Base-by-base conservation (phyloP, 2,113 vertebrate genomes). In the Mesitornis unicolor region DNA sequence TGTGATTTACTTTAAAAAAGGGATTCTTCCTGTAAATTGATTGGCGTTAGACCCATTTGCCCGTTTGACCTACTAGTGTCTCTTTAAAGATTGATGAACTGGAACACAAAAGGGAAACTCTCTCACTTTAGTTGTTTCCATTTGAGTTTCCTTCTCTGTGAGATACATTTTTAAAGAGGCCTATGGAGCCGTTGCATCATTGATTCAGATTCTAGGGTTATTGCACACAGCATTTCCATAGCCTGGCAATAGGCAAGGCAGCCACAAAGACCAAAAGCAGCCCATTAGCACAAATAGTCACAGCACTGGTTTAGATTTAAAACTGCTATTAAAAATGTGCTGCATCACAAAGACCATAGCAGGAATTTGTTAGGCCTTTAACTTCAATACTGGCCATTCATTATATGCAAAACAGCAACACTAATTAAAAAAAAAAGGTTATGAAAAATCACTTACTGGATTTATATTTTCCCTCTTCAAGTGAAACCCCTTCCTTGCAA, bases 41-140 rank as follows among this genome's bases (percentile, higher is more conserved):
- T 91, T 91, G 89, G 68, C 20, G 73, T 40, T 89, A 93, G 91
- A 92, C 87, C 88, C 81, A 36, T 93, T 59, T 94, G 93, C 87
- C 88, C 81, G 35, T 93, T 59, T 94, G 93, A 97, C 94, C 95
- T 97, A 54, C 91, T 15, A 12, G 83, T 51, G 61, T 73, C 93
- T 94, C 91, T 96, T 96, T 96, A 97, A 98, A 97, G 97, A 97
- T 26, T 77, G 96, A 96, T 97, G 84, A 84, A 53, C 90, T 88
- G 78, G 90, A 95, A 97, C 45, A 64, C 87, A 81, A 83, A 97
- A 96, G 90, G 91, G 91, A 92, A 93, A 90, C 93, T 81, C 90
- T 89, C 88, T 96, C 54, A 47, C 47, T 85, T 79, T 92, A 57
- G 91, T 71, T 69, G 92, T 25, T 95, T 94, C 95, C 83, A 42